These are phyloP conservation scores for Hipparchia semele DNA, from an alignment of 2,888 invertebrate species.

Conservation along the genomic window DNA sequence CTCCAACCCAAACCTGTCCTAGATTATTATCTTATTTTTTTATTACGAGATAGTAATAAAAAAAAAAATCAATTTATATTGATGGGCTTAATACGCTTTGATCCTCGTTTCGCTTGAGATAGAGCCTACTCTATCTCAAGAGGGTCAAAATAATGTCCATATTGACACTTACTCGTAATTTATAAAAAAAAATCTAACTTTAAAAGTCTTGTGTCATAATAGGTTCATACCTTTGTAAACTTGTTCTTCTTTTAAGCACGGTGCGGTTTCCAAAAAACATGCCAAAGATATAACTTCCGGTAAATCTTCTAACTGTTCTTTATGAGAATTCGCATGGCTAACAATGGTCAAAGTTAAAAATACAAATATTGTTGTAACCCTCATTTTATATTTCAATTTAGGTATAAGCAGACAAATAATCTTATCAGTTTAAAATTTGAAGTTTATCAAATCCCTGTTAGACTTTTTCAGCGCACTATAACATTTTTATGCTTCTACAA, in stretches of 20 bases:
- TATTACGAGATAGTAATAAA: no score
- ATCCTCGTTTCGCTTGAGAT: no score
- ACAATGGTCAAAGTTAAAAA: slow-evolving; percentile 1
- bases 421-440: neutral
- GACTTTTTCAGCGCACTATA: neutral
- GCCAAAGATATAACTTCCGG: slow-evolving; percentile 6
- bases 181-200: no score
- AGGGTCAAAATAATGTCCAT: no score
- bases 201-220: no score
- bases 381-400: neutral
- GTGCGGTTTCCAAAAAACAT: slow-evolving; percentile 8
- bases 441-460: neutral
- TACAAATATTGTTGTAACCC: neutral
- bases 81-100: no score
- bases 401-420: neutral
- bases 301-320: neutral
- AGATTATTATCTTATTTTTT: no score
- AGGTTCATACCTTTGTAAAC: slow-evolving; percentile 7
- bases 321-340: neutral
- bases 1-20: no score
- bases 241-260: neutral
- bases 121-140: no score
- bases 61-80: no score
- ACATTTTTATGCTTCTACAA: no score
- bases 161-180: no score